Conservation (phyloP, 2,797 vertebrate genomes). For the Eulemur albifrons region DNA sequence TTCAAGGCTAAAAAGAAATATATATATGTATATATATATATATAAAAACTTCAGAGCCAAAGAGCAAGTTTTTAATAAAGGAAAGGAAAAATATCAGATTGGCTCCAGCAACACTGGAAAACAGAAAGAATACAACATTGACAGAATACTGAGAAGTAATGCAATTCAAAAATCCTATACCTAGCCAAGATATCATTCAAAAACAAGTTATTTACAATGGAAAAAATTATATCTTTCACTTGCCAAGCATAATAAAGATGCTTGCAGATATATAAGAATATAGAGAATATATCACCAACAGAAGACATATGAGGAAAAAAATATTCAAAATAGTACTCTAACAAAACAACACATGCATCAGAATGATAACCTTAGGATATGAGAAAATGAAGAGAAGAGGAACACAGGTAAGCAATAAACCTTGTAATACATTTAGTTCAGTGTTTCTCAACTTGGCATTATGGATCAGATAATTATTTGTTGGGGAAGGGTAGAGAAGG, state of each 20-base stretch:
- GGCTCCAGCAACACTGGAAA: conserved; percentile 34
- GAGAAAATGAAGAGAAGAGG: conserved; percentile 20
- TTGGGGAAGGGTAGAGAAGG: background rate
- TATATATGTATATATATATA: background rate
- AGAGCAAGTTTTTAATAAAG: conserved; percentile 38
- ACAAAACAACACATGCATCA: conserved; percentile 15
- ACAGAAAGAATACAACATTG: conserved; percentile 52
- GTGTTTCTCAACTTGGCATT: background rate
- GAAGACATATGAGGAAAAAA: conserved; percentile 43
- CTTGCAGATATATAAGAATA: conserved; percentile 32
- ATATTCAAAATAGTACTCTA: conserved; percentile 29
- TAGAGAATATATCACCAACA: conserved; percentile 18
- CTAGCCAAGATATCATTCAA: conserved; percentile 63
- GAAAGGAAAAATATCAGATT: conserved; percentile 27
- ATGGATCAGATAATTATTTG: background rate
- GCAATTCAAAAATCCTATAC: conserved; percentile 52
- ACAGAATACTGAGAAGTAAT: conserved; percentile 52
- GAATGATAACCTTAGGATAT: background rate
- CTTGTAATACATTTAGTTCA: background rate
- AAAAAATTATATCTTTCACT: conserved; percentile 24
- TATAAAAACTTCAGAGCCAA: conserved; percentile 34
- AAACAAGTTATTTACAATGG: conserved; percentile 57
- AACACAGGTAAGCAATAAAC: background rate
- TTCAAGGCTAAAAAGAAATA: conserved; percentile 26
- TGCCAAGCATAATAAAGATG: conserved; percentile 58